Base-by-base conservation (phyloP, 1,140 invertebrate species). In the Linepithema humile region DNA sequence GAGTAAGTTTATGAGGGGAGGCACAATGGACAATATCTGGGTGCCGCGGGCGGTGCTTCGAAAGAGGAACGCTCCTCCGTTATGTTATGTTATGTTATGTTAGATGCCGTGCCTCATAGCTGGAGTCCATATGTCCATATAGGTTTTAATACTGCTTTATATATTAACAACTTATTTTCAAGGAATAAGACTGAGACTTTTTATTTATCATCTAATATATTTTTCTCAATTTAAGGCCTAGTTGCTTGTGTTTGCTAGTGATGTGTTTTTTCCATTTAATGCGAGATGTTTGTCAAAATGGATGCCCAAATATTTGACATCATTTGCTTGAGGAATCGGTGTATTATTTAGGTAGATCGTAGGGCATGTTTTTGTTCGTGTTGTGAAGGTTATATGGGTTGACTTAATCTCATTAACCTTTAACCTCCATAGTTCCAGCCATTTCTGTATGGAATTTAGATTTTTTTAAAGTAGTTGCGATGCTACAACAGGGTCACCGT, bases 81-180 rank as follows among this genome's bases (percentile, higher is more conserved):
- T n/a, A n/a, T n/a, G n/a, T n/a, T n/a, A n/a, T n/a, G n/a, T n/a
- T n/a, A n/a, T n/a, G n/a, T n/a, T n/a, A n/a, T n/a, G n/a, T n/a
- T n/a, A n/a, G n/a, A n/a, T n/a, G n/a, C n/a, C n/a, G n/a, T n/a
- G n/a, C n/a, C n/a, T n/a, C 88, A 90, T 20, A 91, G 65, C 62
- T 91, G 85, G 15, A 90, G 86, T 17, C 90, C 84, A 72, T 91
- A 91, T 10, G 80, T 85, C 88, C 87, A 89, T 57, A 91, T 78
- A 1, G 90, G 91, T 75, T 90, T 90, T 1, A 92, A 12, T 12
- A 29, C 15, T 12, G 17, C 20, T 32, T 59, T 59, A 72, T 92
- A 91, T 2, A 93, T 38, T 7, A 92, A 59, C n/a, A 92, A 10
- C 83, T 93, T 92, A 73, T 90, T 91, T 35, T 91, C 50, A 7